These are phyloP conservation scores for Drosophila multiciliata DNA, from an alignment of 2,888 invertebrate species.

Conservation along the genomic window DNA sequence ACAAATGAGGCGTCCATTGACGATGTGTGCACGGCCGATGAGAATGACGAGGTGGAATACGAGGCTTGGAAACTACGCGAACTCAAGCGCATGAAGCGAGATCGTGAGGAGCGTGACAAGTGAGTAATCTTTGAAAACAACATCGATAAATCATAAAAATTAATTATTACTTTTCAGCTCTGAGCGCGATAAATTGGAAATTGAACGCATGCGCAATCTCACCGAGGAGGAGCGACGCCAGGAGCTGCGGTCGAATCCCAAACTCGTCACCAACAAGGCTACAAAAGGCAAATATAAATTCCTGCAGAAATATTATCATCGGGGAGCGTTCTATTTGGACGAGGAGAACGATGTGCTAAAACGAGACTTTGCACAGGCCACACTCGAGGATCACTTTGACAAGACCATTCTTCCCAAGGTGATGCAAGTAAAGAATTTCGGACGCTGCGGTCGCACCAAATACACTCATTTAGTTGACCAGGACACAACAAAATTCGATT, in stretches of 20 bases:
- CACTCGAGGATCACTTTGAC: constrained; percentile 99
- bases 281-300: constrained; percentile 99
- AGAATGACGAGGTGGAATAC: constrained; percentile 98
- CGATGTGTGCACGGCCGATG: constrained; percentile 96
- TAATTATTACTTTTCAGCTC: constrained; percentile 86
- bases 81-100: constrained; percentile 97
- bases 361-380: constrained; percentile 97
- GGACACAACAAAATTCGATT: constrained; percentile 99
- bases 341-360: constrained; percentile 95
- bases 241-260: constrained; percentile 96
- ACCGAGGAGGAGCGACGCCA: constrained; percentile 98
- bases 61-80: constrained; percentile 99
- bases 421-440: constrained; percentile 99
- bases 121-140: constrained; percentile 86
- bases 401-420: constrained; percentile 99
- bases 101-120: constrained; percentile 97
- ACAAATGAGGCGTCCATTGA: constrained; percentile 91
- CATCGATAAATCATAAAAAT: background rate
- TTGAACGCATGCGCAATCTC: constrained; percentile 96
- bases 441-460: constrained; percentile 98
- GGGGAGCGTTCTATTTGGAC: constrained; percentile 99
- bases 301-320: constrained; percentile 99
- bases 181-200: constrained; percentile 94
- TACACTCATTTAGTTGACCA: constrained; percentile 99
- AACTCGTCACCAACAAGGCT: constrained; percentile 96